Percentiles rank a stretch among this genome's conserved stretches.
Evolutionary conservation across 1,140 invertebrate genomes (phyloP).

Genomic region (Pseudomyrmex gracilis): DNA sequence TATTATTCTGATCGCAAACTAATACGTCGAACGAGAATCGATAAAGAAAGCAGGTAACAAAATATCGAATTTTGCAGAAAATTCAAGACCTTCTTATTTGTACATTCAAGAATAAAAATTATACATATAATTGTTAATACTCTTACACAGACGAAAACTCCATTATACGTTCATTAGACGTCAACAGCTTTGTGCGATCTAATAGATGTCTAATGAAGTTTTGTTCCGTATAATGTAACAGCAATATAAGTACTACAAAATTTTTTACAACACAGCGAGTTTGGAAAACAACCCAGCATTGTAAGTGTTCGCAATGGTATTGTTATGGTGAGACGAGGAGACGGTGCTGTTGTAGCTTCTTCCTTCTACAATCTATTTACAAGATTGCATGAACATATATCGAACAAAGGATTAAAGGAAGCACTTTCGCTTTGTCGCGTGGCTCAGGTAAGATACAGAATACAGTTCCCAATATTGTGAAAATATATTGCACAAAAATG

Average conservation of each 20-base stretch:
- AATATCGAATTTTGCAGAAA: background rate
- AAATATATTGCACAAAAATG: no score
- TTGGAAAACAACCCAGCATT: conserved; percentile 92
- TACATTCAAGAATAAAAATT: no score
- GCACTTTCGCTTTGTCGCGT: conserved; percentile 92
- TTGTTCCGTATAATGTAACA: background rate
- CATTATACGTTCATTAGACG: no score
- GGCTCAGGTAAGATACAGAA: conserved; percentile 87
- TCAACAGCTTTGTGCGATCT: no score
- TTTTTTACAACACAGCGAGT: conserved; percentile 86
- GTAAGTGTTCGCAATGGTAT: conserved; percentile 92
- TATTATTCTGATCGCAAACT: conserved; percentile 90
- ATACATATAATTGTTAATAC: no score
- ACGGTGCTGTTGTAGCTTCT: conserved; percentile 89
- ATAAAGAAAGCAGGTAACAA: conserved; percentile 88
- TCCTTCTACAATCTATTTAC: conserved; percentile 89
- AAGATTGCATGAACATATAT: conserved; percentile 88
- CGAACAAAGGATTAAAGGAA: conserved; percentile 90
- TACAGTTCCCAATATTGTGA: no score
- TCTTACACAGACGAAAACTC: no score
- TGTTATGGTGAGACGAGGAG: conserved; percentile 90
- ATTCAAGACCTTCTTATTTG: no score
- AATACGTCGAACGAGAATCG: conserved; percentile 87
- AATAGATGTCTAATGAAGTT: no score
- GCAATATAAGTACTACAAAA: background rate